A percentile compares a stretch with the other conserved stretches of the same genome.
Conservation (phyloP, 2,888 invertebrate genomes). For the Thelaira solivaga region DNA sequence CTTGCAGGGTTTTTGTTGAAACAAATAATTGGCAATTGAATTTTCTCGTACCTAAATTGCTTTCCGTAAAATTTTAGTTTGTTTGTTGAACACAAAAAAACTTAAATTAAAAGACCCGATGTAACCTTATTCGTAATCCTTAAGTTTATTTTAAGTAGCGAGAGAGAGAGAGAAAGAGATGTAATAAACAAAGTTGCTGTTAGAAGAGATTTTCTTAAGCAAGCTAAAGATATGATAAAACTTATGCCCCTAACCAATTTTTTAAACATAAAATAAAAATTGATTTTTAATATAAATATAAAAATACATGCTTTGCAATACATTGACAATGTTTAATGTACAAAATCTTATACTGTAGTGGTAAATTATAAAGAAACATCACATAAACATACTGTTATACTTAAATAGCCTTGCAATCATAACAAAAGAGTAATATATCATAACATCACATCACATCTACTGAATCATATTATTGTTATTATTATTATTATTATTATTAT, state of each 20-base stretch:
- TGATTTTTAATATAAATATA: conserved; percentile 27
- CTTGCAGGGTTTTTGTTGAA: too few relatives aligned
- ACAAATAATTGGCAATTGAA: too few relatives aligned
- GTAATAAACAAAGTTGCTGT: too few relatives aligned
- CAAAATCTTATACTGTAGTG: conserved; percentile 61
- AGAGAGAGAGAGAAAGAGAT: too few relatives aligned
- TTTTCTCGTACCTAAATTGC: too few relatives aligned
- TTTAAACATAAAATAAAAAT: conserved; percentile 1
- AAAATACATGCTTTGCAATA: not conserved
- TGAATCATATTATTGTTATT: conserved; percentile 53
- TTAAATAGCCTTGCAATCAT: not conserved
- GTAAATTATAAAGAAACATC: not conserved
- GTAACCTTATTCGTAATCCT: too few relatives aligned
- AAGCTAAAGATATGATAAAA: not conserved
- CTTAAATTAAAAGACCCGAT: too few relatives aligned
- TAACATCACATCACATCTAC: conserved; percentile 43
- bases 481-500: too few relatives aligned
- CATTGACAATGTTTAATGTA: conserved; percentile 24
- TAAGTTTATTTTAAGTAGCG: too few relatives aligned
- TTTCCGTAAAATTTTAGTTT: too few relatives aligned
- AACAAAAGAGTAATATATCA: conserved; percentile 39
- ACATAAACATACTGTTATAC: not conserved
- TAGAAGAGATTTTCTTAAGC: too few relatives aligned
- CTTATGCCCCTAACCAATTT: not conserved
- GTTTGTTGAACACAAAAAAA: too few relatives aligned